Evolutionary conservation across 2,113 vertebrate genomes (phyloP), one percentile per base, ranked within the genome.

Genomic region (Camelus bactrianus): DNA sequence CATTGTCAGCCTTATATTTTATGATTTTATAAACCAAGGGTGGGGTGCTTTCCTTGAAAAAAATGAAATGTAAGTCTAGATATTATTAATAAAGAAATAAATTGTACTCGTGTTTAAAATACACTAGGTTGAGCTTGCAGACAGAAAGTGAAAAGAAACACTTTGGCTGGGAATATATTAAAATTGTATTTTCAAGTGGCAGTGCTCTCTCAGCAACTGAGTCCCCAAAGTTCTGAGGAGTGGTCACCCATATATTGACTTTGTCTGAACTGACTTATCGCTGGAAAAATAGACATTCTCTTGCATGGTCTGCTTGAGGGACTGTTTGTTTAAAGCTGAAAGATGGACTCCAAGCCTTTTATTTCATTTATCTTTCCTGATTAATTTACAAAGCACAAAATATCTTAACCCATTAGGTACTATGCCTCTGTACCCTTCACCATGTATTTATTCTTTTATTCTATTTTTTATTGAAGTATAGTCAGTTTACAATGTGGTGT

Each of bases 1-100:
- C 30, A 52, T 11, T 86, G 93, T 38, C 30, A 67, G 65, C 17
- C 95, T 94, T 91, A 19, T 87, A 48, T 88, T 95, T 94, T 93
- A 48, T 56, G 50, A 77, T 95, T 90, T 89, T 89, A 89, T 54
- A 89, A 95, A 48, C 91, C 50, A 82, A 67, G 19, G 8, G 24
- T 50, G 5, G n/a, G 20, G 26, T 46, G 13, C n/a, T 94, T 52
- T 86, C 35, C 13, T 91, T 52, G 32, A 17, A 48, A 84, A 83
- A 35, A 89, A 48, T 1, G 20, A 79, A 92, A 64, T 62, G 48
- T 65, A 62, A 15, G 12, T 86, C 42, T 83, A 80, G 46, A 28
- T 76, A 87, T 79, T 75, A 52, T 87, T 75, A 96, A 60, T 60
- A 86, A 82, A 91, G 62, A 67, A 72, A 56, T 89, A 35, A 82